phyloP scores from a whole-genome alignment of 2,888 invertebrate species.

The Aphrophora alni region DNA sequence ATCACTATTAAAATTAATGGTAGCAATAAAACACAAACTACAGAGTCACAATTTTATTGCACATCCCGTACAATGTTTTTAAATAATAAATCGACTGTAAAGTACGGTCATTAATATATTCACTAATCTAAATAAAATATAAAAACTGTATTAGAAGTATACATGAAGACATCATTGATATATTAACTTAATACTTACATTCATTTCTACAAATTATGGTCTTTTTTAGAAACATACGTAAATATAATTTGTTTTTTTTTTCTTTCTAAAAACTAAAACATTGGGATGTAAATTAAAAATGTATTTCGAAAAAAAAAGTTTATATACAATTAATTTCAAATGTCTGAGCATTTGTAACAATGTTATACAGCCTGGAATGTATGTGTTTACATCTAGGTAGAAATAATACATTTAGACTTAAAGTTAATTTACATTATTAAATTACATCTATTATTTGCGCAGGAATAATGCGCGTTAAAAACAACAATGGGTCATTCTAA shows the following conservation, averaged over 20 bases:
- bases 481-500: too few species aligned
- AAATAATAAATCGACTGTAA: not conserved
- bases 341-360: too few species aligned
- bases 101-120: not conserved
- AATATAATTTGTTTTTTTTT: not conserved
- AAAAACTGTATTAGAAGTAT: not conserved
- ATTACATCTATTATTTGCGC: too few species aligned
- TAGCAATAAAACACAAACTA: constrained; percentile 23
- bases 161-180: not conserved
- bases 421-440: too few species aligned
- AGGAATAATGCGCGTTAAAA: too few species aligned
- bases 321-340: not conserved
- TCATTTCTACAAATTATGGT: not conserved
- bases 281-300: not conserved
- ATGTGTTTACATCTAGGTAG: not conserved
- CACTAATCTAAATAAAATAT: not conserved
- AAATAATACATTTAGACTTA: not conserved
- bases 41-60: constrained; percentile 37
- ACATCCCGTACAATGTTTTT: constrained; percentile 15
- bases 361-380: not conserved
- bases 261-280: not conserved
- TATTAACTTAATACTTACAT: not conserved
- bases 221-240: not conserved
- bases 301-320: not conserved
- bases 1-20: too few species aligned